Evolutionary conservation across 2,888 invertebrate species (phyloP).

Genomic region (Heliconius cydno): DNA sequence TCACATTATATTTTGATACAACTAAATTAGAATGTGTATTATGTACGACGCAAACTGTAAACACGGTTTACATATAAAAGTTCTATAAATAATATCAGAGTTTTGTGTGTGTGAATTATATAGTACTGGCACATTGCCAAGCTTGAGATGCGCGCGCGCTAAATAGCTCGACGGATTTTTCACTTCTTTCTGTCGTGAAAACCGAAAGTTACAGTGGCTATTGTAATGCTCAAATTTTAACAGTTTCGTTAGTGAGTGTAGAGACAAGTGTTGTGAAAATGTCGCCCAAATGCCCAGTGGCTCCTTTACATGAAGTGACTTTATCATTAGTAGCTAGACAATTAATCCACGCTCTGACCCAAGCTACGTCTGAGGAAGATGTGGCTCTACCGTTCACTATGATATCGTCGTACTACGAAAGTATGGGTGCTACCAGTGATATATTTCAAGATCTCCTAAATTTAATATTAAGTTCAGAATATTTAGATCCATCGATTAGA

Average conservation of each 20-base stretch:
- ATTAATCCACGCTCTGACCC: slow-evolving; percentile 85
- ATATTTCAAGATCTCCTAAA: slow-evolving; percentile 87
- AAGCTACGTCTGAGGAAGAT: slow-evolving; percentile 84
- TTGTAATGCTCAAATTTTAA: slow-evolving; percentile 65
- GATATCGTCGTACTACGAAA: slow-evolving; percentile 84
- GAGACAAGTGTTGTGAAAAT: slow-evolving; percentile 69
- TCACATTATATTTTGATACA: slow-evolving; percentile 28
- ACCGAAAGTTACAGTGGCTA: slow-evolving; percentile 58
- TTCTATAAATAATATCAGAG: slow-evolving; percentile 75
- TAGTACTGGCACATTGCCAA: slow-evolving; percentile 74
- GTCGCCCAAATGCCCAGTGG: slow-evolving; percentile 86
- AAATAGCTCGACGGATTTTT: slow-evolving; percentile 73
- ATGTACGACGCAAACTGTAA: slow-evolving; percentile 64
- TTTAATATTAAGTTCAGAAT: slow-evolving; percentile 85
- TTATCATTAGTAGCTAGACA: slow-evolving; percentile 85
- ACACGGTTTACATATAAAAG: slow-evolving; percentile 75
- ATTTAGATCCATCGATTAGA: slow-evolving; percentile 86
- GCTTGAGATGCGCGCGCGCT: slow-evolving; percentile 65
- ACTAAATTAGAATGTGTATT: slow-evolving; percentile 42
- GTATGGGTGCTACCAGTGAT: slow-evolving; percentile 85
- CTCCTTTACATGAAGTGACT: slow-evolving; percentile 83
- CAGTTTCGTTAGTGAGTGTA: slow-evolving; percentile 55
- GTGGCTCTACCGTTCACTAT: slow-evolving; percentile 83
- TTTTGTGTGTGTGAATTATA: slow-evolving; percentile 76
- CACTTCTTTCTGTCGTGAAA: slow-evolving; percentile 72